phyloP scores from a whole-genome alignment of 2,113 vertebrate species.

The Sinocyclocheilus rhinocerous region DNA sequence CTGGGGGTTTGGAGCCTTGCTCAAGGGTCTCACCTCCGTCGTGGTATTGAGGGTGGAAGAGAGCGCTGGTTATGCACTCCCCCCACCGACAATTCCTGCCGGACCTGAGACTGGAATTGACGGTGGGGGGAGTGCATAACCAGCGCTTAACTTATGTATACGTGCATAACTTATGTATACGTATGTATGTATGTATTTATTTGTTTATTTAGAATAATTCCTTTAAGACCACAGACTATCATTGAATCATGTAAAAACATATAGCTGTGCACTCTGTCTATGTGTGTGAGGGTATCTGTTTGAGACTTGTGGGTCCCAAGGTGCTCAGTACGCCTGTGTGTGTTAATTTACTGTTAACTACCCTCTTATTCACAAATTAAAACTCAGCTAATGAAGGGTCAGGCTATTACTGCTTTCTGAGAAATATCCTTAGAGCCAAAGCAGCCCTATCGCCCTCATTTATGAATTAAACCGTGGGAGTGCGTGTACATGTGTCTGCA shows the following conservation, averaged over 20 bases:
- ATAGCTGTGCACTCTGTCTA: neutral
- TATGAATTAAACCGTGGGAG: constrained; percentile 38
- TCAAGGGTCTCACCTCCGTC: no score
- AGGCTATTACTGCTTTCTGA: constrained; percentile 54
- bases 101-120: no score
- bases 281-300: neutral
- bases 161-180: no score
- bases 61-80: no score
- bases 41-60: no score
- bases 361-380: constrained; percentile 58
- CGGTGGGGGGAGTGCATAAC: no score
- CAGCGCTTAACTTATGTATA: no score
- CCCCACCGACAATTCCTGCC: no score
- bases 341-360: constrained; percentile 55
- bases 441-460: constrained; percentile 1
- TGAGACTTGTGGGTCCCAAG: constrained; percentile 9
- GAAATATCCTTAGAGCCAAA: constrained; percentile 49
- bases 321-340: constrained; percentile 40
- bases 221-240: neutral
- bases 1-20: no score
- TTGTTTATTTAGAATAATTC: neutral
- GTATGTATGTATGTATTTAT: no score
- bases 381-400: constrained; percentile 56
- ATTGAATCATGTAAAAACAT: neutral
- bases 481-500: constrained; percentile 9